phyloP scores from a whole-genome alignment of 2,888 invertebrate genomes.

The Meloe dianella region DNA sequence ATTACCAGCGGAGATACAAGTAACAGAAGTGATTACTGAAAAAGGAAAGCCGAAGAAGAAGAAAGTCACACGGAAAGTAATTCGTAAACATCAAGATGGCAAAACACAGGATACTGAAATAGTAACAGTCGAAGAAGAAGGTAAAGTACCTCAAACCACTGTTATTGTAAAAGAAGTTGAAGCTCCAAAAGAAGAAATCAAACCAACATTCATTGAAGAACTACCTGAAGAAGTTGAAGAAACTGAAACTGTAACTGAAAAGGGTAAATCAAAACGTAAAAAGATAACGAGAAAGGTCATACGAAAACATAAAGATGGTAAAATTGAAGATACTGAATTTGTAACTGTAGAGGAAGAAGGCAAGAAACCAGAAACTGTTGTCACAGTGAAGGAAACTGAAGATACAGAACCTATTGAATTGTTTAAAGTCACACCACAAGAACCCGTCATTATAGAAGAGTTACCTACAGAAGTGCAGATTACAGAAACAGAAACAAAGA shows the following conservation, averaged over 20 bases:
- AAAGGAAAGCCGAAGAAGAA: constrained; percentile 48
- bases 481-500: constrained; percentile 41
- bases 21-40: constrained; percentile 52
- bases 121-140: constrained; percentile 57
- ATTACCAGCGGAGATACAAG: constrained; percentile 42
- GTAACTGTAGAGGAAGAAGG: constrained; percentile 44
- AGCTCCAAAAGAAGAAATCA: constrained; percentile 35
- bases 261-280: constrained; percentile 49
- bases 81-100: constrained; percentile 51
- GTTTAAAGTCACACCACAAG: background rate
- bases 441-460: constrained; percentile 55
- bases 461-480: constrained; percentile 46
- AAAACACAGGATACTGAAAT: constrained; percentile 59
- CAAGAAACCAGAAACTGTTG: constrained; percentile 45
- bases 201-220: constrained; percentile 44
- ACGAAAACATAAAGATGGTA: constrained; percentile 41
- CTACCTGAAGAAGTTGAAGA: constrained; percentile 45
- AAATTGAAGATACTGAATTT: constrained; percentile 55
- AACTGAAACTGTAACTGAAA: constrained; percentile 52
- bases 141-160: constrained; percentile 57
- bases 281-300: constrained; percentile 44
- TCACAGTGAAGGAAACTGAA: constrained; percentile 35
- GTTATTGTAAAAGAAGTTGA: constrained; percentile 42
- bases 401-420: constrained; percentile 20
- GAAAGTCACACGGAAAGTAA: constrained; percentile 38